Evolutionary conservation across 2,797 vertebrate genomes (phyloP).

Genomic region (Spinus pinus): DNA sequence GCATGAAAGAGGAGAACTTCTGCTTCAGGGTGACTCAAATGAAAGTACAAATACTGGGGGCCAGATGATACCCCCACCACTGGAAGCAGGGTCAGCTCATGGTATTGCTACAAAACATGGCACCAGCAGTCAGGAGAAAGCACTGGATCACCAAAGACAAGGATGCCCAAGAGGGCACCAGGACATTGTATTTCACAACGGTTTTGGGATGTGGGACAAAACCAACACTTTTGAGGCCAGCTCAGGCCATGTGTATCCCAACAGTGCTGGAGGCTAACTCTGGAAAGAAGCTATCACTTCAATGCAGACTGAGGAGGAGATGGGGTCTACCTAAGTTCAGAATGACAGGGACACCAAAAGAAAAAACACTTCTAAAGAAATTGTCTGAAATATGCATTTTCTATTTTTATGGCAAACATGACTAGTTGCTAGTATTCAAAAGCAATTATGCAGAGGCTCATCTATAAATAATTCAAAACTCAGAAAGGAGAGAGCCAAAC

Average conservation of each 20-base stretch:
- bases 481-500: conserved; percentile 21
- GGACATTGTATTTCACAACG: neutral
- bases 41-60: neutral
- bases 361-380: neutral
- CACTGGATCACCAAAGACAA: neutral
- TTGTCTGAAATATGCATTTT: neutral
- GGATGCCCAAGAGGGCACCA: neutral
- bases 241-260: accelerated
- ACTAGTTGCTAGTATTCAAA: conserved; percentile 51
- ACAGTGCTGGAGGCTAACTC: neutral
- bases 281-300: neutral
- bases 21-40: neutral
- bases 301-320: accelerated
- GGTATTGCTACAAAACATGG: neutral
- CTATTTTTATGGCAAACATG: conserved; percentile 38
- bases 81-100: neutral
- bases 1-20: neutral
- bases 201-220: neutral
- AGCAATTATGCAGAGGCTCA: conserved; percentile 44
- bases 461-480: conserved; percentile 63
- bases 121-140: neutral
- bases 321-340: neutral
- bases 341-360: neutral
- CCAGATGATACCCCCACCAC: neutral
- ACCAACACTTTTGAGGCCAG: neutral